Conservation (phyloP, 2,113 vertebrate genomes). For the Miniopterus natalensis region DNA sequence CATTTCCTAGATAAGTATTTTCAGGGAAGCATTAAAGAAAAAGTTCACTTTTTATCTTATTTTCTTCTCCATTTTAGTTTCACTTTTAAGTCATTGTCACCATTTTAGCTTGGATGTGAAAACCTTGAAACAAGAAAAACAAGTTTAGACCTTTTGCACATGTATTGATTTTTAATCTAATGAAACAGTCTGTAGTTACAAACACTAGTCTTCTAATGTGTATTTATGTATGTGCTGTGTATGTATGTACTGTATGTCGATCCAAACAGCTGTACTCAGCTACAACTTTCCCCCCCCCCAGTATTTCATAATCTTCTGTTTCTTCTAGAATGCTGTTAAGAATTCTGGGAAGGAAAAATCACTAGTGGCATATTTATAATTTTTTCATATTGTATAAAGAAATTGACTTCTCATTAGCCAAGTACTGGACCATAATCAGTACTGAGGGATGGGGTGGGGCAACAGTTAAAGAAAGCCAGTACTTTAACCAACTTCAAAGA, state of each 20-base stretch:
- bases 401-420: conserved; percentile 39
- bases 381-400: conserved; percentile 29
- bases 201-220: conserved; percentile 15
- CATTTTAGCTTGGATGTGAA: conserved; percentile 28
- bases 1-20: conserved; percentile 46
- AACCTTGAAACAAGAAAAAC: conserved; percentile 46
- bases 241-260: background rate
- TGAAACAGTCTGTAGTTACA: background rate
- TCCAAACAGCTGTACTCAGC: conserved; percentile 36
- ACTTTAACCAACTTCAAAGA: conserved; percentile 1
- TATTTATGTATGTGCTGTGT: background rate
- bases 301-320: background rate
- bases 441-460: background rate
- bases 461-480: background rate
- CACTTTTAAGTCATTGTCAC: conserved; percentile 61
- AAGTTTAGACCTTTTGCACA: conserved; percentile 13
- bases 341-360: conserved; percentile 20
- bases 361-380: conserved; percentile 1
- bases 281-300: background rate
- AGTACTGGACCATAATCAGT: background rate
- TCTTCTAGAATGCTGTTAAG: background rate
- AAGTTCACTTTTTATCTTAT: conserved; percentile 39
- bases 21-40: conserved; percentile 16
- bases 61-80: conserved; percentile 69
- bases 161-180: background rate